Conservation (phyloP, 2,888 invertebrate genomes). For the Eupithecia subumbrata region DNA sequence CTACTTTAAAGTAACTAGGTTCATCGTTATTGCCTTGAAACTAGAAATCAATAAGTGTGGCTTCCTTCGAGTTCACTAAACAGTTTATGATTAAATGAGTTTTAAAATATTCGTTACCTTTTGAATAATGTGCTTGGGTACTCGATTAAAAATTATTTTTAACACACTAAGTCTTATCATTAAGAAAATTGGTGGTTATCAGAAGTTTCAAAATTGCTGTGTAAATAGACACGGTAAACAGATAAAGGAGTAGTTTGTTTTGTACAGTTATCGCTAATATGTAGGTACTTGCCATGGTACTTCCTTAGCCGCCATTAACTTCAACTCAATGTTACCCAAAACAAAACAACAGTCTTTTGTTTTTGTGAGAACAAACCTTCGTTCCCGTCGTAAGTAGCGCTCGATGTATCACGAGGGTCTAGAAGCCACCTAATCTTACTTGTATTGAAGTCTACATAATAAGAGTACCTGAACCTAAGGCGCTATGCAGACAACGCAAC, state of each 20-base stretch:
- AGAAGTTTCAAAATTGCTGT: conserved; percentile 11
- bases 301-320: not conserved
- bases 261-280: conserved; percentile 9
- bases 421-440: not conserved
- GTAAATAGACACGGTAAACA: conserved; percentile 16
- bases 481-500: too few relatives aligned
- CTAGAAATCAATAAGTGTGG: conserved; percentile 53
- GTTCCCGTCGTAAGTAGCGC: not conserved
- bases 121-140: not conserved
- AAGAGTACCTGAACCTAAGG: not conserved
- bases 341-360: not conserved
- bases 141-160: not conserved
- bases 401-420: not conserved
- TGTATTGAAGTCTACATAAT: not conserved
- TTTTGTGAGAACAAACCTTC: not conserved
- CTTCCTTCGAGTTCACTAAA: conserved; percentile 46
- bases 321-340: not conserved
- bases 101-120: not conserved
- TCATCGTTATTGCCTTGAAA: conserved; percentile 24
- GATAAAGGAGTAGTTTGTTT: conserved; percentile 9
- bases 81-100: not conserved
- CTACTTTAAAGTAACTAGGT: conserved; percentile 1
- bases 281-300: not conserved
- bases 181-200: not conserved
- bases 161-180: not conserved